phyloP scores from a whole-genome alignment of 2,797 vertebrate genomes.

The Octomys mimax region DNA sequence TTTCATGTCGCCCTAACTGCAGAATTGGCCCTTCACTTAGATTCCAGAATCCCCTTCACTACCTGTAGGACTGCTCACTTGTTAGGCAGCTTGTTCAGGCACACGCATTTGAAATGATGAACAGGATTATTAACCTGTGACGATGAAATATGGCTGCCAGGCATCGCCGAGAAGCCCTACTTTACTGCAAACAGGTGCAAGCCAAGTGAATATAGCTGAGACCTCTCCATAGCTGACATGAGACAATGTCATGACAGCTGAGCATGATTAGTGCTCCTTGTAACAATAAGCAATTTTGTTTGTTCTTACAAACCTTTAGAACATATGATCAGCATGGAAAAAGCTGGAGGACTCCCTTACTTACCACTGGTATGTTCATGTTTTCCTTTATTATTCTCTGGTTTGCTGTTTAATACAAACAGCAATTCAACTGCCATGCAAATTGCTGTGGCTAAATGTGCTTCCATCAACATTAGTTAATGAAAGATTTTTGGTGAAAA shows the following conservation, averaged over 20 bases:
- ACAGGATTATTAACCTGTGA: neutral
- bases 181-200: neutral
- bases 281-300: constrained; percentile 22
- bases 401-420: constrained; percentile 72
- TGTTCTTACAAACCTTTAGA: constrained; percentile 32
- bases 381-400: constrained; percentile 77
- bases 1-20: neutral
- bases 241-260: neutral
- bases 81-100: neutral
- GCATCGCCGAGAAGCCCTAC: neutral
- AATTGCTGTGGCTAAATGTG: constrained; percentile 71
- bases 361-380: constrained; percentile 31
- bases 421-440: constrained; percentile 72
- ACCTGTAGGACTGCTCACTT: neutral
- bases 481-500: constrained; percentile 64
- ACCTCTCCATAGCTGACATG: neutral
- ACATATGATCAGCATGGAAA: constrained; percentile 30
- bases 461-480: constrained; percentile 71
- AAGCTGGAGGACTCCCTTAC: constrained; percentile 37
- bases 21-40: neutral
- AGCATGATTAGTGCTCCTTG: neutral
- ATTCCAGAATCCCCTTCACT: neutral
- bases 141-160: constrained; percentile 1
- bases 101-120: neutral
- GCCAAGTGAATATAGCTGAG: neutral